Evolutionary conservation across 2,888 invertebrate genomes (phyloP).

Genomic region (Abrostola tripartita): DNA sequence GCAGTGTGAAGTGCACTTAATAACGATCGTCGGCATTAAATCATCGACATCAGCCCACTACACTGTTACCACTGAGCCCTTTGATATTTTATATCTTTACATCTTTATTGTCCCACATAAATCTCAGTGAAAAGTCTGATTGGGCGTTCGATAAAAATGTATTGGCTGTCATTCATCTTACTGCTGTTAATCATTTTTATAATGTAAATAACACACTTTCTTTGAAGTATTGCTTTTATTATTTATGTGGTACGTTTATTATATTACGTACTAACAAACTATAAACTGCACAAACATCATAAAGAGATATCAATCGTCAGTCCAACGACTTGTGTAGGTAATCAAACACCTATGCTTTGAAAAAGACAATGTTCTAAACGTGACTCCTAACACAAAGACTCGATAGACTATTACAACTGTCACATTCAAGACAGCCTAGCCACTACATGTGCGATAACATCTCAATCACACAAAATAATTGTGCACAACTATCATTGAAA

Average conservation of each 20-base stretch:
- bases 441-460: conserved; percentile 58
- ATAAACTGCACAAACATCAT: neutral
- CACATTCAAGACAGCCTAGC: conserved; percentile 12
- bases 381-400: conserved; percentile 4
- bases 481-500: conserved; percentile 60
- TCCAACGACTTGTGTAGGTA: neutral
- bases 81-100: conserved; percentile 70
- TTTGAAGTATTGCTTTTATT: conserved; percentile 26
- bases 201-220: conserved; percentile 55
- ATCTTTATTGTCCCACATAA: conserved; percentile 70
- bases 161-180: conserved; percentile 55
- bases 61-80: conserved; percentile 53
- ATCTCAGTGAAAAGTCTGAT: conserved; percentile 64
- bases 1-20: conserved; percentile 56
- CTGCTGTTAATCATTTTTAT: conserved; percentile 45
- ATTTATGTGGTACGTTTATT: conserved; percentile 32
- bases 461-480: conserved; percentile 57
- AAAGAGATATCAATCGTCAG: neutral
- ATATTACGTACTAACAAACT: neutral
- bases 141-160: conserved; percentile 61
- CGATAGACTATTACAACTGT: neutral
- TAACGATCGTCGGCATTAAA: conserved; percentile 58
- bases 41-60: conserved; percentile 48
- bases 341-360: no score
- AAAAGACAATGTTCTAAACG: no score